A percentile compares a stretch with the other conserved stretches of the same genome.
Evolutionary conservation across 2,113 vertebrate genomes (phyloP).

Genomic region (Siniperca chuatsi): DNA sequence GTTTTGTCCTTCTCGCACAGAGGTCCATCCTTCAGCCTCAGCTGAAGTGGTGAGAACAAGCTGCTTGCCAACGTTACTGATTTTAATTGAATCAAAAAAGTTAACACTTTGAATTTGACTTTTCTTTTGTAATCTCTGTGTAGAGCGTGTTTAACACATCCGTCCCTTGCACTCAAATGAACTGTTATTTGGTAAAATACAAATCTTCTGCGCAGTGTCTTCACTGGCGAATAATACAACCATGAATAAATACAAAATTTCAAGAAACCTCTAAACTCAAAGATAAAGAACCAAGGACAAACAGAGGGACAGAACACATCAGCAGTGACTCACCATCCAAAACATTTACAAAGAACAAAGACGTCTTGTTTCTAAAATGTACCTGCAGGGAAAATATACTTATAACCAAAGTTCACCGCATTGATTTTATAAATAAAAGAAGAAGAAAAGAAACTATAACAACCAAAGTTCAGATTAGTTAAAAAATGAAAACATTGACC

Average conservation of each 20-base stretch:
- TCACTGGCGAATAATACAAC: neutral
- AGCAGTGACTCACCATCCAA: neutral
- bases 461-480: neutral
- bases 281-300: slow-evolving; percentile 13
- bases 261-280: neutral
- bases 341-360: neutral
- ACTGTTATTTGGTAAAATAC: neutral
- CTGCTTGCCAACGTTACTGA: neutral
- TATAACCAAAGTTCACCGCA: neutral
- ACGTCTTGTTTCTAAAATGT: neutral
- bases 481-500: neutral
- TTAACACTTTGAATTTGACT: neutral
- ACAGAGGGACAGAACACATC: neutral
- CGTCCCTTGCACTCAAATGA: neutral
- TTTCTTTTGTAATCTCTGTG: neutral
- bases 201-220: neutral
- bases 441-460: no score
- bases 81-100: neutral
- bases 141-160: neutral
- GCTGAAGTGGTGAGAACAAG: neutral
- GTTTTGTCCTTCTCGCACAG: no score
- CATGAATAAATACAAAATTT: neutral
- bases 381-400: neutral
- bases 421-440: no score
- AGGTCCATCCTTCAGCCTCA: neutral